Evolutionary conservation across 2,797 vertebrate species (phyloP), one percentile per base, ranked within the genome.

Genomic region (Thamnophis elegans): DNA sequence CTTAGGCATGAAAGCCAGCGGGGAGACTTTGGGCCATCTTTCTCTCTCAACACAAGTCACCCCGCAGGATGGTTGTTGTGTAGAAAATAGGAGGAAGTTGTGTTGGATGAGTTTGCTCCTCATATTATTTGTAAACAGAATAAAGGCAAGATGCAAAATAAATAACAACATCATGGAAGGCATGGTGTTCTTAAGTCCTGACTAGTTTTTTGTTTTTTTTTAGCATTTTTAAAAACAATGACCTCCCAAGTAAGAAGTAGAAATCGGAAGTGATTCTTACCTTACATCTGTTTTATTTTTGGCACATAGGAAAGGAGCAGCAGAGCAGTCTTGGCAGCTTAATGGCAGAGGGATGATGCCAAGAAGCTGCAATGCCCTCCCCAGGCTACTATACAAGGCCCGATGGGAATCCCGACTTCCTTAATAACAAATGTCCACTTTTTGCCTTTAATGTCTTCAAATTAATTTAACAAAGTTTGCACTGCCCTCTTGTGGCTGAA

Each of bases 401-500:
- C 2, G 1, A 42, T 4, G 58, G 28, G 73, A 47, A 55, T 42
- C 60, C 22, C 1, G 18, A 20, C 3, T n/a, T 8, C 13, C 11
- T 56, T 12, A n/a, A 5, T n/a, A 20, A n/a, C 42, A 68, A 28
- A 28, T 42, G 1, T 16, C 5, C 32, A 28, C 14, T 14, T 47
- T 26, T 89, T 62, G 1, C 60, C 9, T 59, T 68, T 14, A 32
- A 78, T 42, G 4, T 62, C 16, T 22, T n/a, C 88, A 1, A 58
- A 60, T 47, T 59, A 20, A 13, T 88, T 5, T 68, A 94, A 88
- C 12, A 25, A 87, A 1, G 96, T 86, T 47, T 89, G 73, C 28
- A 88, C 91, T 93, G 28, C 95, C 6, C 89, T 93, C 96, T 92
- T 1, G 93, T 88, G 96, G 94, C 13, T 68, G 0, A 0, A 88